Conservation (phyloP, 2,113 vertebrate species). For the Pelvicachromis taeniatus region DNA sequence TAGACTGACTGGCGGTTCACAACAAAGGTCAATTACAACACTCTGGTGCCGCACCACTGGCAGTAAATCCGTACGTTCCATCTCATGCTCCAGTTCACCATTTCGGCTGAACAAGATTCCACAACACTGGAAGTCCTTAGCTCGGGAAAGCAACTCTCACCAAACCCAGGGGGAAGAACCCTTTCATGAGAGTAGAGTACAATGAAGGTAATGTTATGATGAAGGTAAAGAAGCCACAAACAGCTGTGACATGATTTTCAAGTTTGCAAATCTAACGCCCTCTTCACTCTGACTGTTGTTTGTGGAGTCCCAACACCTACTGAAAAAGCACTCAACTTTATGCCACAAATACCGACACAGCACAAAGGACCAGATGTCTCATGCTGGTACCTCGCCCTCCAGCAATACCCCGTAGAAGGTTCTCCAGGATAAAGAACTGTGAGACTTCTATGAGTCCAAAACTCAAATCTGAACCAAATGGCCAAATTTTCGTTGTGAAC, state of each 20-base stretch:
- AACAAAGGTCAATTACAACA: background rate
- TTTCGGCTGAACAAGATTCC: background rate
- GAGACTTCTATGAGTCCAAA: background rate
- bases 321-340: background rate
- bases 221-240: background rate
- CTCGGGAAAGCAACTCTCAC: background rate
- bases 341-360: background rate
- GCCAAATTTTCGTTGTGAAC: background rate
- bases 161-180: background rate
- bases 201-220: background rate
- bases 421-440: background rate
- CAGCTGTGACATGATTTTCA: background rate
- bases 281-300: background rate
- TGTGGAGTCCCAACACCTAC: background rate
- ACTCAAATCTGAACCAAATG: background rate
- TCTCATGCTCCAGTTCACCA: background rate
- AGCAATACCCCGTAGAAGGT: fast-evolving
- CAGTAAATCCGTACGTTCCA: background rate
- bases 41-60: background rate
- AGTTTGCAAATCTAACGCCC: background rate
- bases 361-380: background rate
- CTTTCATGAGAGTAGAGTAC: background rate
- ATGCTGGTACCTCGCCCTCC: background rate
- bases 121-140: background rate
- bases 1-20: background rate